Evolutionary conservation across 2,113 vertebrate genomes (phyloP).

Genomic region (Indri indri): DNA sequence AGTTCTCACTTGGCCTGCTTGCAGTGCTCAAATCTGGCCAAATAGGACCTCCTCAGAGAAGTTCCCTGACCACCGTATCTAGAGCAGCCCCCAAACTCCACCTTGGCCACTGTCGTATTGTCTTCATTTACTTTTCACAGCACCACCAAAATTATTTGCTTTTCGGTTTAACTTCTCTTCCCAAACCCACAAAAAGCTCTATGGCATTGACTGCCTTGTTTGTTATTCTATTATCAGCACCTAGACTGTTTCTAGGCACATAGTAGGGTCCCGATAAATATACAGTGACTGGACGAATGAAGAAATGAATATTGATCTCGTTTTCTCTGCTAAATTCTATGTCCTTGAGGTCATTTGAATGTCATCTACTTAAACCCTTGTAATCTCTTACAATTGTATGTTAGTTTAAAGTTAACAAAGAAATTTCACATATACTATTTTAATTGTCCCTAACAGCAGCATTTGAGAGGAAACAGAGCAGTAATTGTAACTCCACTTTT

Average conservation of each 20-base stretch:
- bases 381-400: background rate
- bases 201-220: background rate
- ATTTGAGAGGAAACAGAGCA: background rate
- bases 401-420: background rate
- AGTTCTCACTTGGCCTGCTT: background rate
- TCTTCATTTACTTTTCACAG: background rate
- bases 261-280: background rate
- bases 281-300: background rate
- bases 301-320: background rate
- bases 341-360: background rate
- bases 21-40: background rate
- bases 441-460: background rate
- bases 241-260: background rate
- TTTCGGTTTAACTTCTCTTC: background rate
- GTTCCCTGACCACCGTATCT: background rate
- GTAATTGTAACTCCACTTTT: background rate
- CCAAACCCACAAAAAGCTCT: background rate
- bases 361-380: background rate
- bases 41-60: background rate
- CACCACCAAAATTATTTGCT: background rate
- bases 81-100: accelerated
- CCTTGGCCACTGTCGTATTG: too few species aligned
- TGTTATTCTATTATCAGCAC: background rate
- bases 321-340: background rate
- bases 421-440: background rate